These are phyloP conservation scores for Dendronephthya gigantea DNA, from an alignment of 64 coral and sea anemone species.

Conservation along the genomic window DNA sequence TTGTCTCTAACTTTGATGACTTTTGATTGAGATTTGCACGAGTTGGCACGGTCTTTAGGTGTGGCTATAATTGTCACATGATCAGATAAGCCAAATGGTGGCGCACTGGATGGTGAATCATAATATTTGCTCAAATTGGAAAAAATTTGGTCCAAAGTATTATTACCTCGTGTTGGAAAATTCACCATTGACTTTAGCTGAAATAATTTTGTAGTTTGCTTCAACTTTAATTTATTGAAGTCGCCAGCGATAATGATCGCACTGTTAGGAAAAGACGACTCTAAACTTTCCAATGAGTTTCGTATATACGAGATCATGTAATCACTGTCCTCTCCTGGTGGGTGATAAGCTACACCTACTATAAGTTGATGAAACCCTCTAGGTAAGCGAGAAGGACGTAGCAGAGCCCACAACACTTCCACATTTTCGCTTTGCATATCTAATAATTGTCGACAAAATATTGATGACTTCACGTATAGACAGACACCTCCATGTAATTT, in stretches of 20 bases:
- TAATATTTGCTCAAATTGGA: not conserved
- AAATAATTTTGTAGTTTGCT: not conserved
- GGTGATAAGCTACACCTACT: too few relatives aligned
- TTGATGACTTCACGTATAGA: too few relatives aligned
- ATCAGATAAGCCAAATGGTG: not conserved
- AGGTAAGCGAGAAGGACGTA: too few relatives aligned
- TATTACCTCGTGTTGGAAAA: not conserved
- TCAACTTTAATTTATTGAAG: not conserved
- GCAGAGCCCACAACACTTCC: too few relatives aligned
- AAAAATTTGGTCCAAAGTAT: not conserved
- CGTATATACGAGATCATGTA: not conserved
- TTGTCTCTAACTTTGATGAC: too few relatives aligned
- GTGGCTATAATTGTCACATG: not conserved
- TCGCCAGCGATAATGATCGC: not conserved
- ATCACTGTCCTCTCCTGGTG: not conserved
- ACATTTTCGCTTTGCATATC: too few relatives aligned
- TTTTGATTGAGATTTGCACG: too few relatives aligned
- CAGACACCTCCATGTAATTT: too few relatives aligned
- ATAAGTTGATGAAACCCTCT: too few relatives aligned
- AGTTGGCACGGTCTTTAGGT: too few relatives aligned
- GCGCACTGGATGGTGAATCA: not conserved
- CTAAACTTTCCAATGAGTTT: not conserved
- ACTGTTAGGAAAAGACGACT: not conserved
- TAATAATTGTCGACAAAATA: too few relatives aligned
- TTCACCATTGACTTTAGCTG: not conserved